These are phyloP conservation scores for Euproctis similis DNA, from an alignment of 2,888 invertebrate species.

Conservation along the genomic window DNA sequence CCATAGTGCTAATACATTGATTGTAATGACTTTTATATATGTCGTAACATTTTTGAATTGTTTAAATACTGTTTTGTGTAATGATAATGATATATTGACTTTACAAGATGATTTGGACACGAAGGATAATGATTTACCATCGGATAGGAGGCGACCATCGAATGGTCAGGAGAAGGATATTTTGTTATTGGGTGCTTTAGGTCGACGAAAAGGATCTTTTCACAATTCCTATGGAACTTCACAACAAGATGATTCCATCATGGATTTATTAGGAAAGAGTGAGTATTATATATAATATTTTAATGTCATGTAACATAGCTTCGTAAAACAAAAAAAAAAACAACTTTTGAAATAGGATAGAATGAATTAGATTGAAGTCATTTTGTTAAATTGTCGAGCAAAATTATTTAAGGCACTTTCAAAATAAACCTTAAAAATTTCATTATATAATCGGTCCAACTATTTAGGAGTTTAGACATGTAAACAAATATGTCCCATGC, in stretches of 20 bases:
- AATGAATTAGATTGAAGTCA: too few species aligned
- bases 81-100: conserved; percentile 62
- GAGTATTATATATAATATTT: conserved; percentile 43
- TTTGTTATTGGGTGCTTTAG: conserved; percentile 82
- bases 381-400: too few species aligned
- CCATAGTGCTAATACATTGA: conserved; percentile 15
- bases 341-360: too few species aligned
- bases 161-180: conserved; percentile 85
- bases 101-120: conserved; percentile 59
- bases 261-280: conserved; percentile 91
- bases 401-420: too few species aligned
- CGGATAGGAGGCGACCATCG: conserved; percentile 68
- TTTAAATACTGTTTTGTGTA: conserved; percentile 34
- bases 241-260: conserved; percentile 81
- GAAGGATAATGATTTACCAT: conserved; percentile 42
- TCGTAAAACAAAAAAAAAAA: too few species aligned
- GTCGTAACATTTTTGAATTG: conserved; percentile 31
- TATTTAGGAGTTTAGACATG: too few species aligned
- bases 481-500: too few species aligned
- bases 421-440: too few species aligned
- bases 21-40: conserved; percentile 29
- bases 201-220: conserved; percentile 77
- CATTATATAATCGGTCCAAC: too few species aligned
- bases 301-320: too few species aligned
- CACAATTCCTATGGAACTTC: conserved; percentile 51